Evolutionary conservation across 2,888 invertebrate genomes (phyloP), one percentile per base, ranked within the genome.

Genomic region (Lasioglossum oenotherae): DNA sequence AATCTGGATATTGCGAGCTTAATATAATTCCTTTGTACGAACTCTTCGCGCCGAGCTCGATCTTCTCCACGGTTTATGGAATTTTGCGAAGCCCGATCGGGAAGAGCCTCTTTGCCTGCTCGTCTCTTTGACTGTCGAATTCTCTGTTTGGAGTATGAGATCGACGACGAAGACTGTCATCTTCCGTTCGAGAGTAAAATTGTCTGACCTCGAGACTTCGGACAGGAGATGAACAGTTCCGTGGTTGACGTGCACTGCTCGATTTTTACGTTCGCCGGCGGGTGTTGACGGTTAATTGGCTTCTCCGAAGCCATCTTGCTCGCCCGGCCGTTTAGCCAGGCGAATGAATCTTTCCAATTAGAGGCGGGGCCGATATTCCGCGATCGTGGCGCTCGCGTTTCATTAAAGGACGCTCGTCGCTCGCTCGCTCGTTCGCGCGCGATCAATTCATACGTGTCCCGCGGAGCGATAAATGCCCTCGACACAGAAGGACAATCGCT

Each of bases 1-100:
- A 80, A 84, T 87, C 86, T 76, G 83, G 74, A 85, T 88, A 88
- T 91, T 91, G 90, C 89, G 88, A 88, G 81, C 85, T 92, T 88
- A 90, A 92, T 92, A 92, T 92, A 92, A 88, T 89, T 87, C 88
- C 90, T 90, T 91, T 90, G 84, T 90, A 85, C 81, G 57, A 49
- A 23, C 71, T 77, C 81, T 83, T 41, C n/a, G 64, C 27, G 4
- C 31, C 2, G 19, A 16, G 57, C 41, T 76, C 79, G 75, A 78
- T 53, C 60, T 71, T 60, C 16, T 19, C n/a, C 31, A 35, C 31
- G 41, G 31, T 49, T 81, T 69, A 74, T 19, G 35, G 27, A n/a
- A 84, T 35, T 41, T 46, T 8, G 31, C 6, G 12, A 14, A 3
- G 57, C 4, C 10, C 16, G 8, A 46, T n/a, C 64, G 27, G 4